Evolutionary conservation across 2,113 vertebrate species (phyloP).

Genomic region (Calypte anna): DNA sequence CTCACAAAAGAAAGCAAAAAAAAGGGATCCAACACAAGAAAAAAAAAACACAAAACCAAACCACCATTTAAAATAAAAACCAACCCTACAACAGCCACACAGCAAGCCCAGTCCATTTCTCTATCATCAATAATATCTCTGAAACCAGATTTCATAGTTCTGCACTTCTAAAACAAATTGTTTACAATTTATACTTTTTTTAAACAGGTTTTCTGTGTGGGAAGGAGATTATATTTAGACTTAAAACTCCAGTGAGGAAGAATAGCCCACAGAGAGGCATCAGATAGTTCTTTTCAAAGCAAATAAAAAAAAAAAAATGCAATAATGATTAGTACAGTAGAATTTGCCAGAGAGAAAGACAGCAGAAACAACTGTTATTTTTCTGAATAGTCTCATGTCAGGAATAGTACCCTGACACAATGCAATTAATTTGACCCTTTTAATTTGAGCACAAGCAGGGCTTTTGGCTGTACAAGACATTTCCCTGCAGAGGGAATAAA

Average conservation of each 20-base stretch:
- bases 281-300: not conserved
- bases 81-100: accelerated
- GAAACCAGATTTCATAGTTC: not conserved
- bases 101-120: not conserved
- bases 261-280: conserved; percentile 5
- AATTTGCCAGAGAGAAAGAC: not conserved
- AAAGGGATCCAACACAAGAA: not conserved
- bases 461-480: conserved; percentile 9
- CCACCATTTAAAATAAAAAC: not conserved
- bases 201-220: not conserved
- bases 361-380: not conserved
- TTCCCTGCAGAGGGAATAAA: conserved; percentile 17
- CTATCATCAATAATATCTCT: not conserved
- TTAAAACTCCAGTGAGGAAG: not conserved
- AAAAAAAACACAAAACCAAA: not conserved
- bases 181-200: not conserved
- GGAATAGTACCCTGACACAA: not conserved
- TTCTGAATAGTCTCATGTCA: not conserved
- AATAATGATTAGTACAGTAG: not conserved
- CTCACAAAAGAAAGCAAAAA: not conserved
- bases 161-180: not conserved
- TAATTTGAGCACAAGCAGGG: conserved; percentile 9
- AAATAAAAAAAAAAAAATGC: not conserved
- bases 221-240: conserved; percentile 50
- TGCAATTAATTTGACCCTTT: not conserved